A percentile compares a stretch with the other conserved stretches of the same genome.
phyloP scores from a whole-genome alignment of 1,140 invertebrate species.

The Hirudo medicinalis region DNA sequence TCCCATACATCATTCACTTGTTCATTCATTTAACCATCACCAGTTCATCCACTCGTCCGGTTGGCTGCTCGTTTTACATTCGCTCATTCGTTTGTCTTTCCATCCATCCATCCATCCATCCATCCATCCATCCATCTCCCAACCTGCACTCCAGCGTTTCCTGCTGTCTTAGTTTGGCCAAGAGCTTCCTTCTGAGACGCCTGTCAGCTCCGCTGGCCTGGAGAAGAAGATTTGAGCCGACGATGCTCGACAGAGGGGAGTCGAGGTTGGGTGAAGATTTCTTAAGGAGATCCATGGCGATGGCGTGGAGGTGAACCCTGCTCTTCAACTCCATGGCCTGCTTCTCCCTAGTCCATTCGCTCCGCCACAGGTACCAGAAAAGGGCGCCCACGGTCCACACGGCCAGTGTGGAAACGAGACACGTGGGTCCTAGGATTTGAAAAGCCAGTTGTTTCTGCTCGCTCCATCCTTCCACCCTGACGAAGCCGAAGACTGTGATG shows the following conservation, averaged over 20 bases:
- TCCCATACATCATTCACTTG: too few species aligned
- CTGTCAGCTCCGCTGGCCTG: neutral
- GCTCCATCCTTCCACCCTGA: conserved; percentile 1
- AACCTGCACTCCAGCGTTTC: conserved; percentile 16
- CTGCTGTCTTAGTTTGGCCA: conserved; percentile 18
- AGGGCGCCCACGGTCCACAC: conserved; percentile 19
- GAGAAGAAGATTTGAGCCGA: neutral
- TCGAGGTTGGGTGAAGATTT: conserved; percentile 11
- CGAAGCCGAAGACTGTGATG: conserved; percentile 22
- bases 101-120: neutral
- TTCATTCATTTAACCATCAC: too few species aligned
- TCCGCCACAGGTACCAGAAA: conserved; percentile 17
- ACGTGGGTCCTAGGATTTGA: conserved; percentile 18
- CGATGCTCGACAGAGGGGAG: conserved; percentile 15
- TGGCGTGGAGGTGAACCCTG: conserved; percentile 20
- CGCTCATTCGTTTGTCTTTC: too few species aligned
- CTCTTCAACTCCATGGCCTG: conserved; percentile 19
- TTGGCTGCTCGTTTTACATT: too few species aligned
- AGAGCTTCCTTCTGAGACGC: conserved; percentile 18
- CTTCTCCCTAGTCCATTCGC: conserved; percentile 20
- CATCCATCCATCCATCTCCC: neutral
- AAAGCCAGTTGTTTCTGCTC: conserved; percentile 13
- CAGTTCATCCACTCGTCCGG: too few species aligned
- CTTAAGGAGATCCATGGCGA: conserved; percentile 22
- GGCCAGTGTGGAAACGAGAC: conserved; percentile 15